phyloP scores from a whole-genome alignment of 2,113 vertebrate genomes.

The human (Homo sapiens) region GRCh38 chr13:73337501-73338000 shows the following conservation, averaged over 20 bases:
- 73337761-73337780: neutral
- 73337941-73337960: neutral
- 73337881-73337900: constrained; percentile 9
- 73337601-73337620: neutral
- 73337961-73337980: neutral
- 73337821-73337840: neutral
- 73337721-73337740: neutral
- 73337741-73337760: neutral
- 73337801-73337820: neutral
- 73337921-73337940: no score
- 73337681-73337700: neutral
- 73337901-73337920: constrained; percentile 20
- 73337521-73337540: neutral
- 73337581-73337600: neutral
- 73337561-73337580: neutral
- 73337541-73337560: neutral
- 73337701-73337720: neutral
- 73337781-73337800: neutral
- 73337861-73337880: neutral
- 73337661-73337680: neutral
- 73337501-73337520: neutral
- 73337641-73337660: neutral
- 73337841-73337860: neutral
- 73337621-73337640: neutral
- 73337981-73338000: constrained; percentile 29